A percentile compares a stretch with the other conserved stretches of the same genome.
Conservation (phyloP, 1,140 invertebrate species). For the Drosophila kepulauana region DNA sequence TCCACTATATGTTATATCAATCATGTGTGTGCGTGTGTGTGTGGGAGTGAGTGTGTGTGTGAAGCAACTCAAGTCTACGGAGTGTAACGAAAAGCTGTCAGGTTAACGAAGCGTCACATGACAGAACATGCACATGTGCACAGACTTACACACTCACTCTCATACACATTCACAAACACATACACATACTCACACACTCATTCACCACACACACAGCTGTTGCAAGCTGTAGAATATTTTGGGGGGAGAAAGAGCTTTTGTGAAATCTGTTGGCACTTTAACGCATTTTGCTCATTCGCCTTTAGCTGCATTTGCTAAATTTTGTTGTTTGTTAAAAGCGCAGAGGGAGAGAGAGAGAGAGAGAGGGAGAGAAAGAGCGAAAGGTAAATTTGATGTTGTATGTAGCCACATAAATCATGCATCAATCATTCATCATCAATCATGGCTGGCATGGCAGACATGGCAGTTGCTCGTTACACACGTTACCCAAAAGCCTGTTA, state of each 20-base stretch:
- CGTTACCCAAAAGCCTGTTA: slow-evolving; percentile 8
- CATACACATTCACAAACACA: slow-evolving; percentile 19
- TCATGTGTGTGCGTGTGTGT: neutral
- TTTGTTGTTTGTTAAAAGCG: slow-evolving; percentile 38
- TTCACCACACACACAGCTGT: neutral
- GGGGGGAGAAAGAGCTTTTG: slow-evolving; percentile 14
- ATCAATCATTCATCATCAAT: slow-evolving; percentile 82
- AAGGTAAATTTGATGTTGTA: slow-evolving; percentile 23
- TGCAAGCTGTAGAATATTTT: slow-evolving; percentile 34
- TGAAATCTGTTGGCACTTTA: slow-evolving; percentile 65
- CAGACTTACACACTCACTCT: slow-evolving; percentile 4
- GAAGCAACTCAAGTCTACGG: slow-evolving; percentile 23
- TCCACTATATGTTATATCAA: slow-evolving; percentile 2
- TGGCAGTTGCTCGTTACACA: neutral
- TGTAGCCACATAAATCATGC: slow-evolving; percentile 60
- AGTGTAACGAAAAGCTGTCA: slow-evolving; percentile 63
- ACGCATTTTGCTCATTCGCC: slow-evolving; percentile 49
- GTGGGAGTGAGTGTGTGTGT: neutral
- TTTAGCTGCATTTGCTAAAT: slow-evolving; percentile 38
- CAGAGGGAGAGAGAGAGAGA: slow-evolving; percentile 8
- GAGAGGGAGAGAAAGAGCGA: slow-evolving; percentile 1
- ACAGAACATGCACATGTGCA: slow-evolving; percentile 42
- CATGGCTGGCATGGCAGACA: slow-evolving; percentile 32
- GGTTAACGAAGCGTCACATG: slow-evolving; percentile 71
- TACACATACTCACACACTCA: slow-evolving; percentile 8